phyloP scores from a whole-genome alignment of 2,888 invertebrate genomes.

The Tillus elongatus region DNA sequence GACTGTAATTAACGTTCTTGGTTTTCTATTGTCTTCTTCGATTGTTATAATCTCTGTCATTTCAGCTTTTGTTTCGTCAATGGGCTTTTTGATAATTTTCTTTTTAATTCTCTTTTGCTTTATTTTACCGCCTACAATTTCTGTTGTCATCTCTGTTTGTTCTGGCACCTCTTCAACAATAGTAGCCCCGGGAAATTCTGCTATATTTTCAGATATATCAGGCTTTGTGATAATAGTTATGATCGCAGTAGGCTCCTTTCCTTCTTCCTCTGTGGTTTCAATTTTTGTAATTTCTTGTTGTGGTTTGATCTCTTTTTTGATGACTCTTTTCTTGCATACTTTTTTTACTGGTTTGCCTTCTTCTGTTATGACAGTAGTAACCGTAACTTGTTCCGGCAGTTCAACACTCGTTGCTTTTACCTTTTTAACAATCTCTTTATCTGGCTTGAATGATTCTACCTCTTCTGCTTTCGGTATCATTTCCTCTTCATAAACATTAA shows the following conservation, averaged over 20 bases:
- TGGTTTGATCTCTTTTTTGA: slow-evolving; percentile 30
- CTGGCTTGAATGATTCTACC: not conserved
- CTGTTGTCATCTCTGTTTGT: slow-evolving; percentile 28
- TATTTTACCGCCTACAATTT: slow-evolving; percentile 21
- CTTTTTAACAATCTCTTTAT: not conserved
- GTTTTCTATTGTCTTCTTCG: slow-evolving; percentile 38
- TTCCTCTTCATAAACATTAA: slow-evolving; percentile 30
- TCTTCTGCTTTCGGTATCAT: not conserved
- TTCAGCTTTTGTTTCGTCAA: slow-evolving; percentile 21
- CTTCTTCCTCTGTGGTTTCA: slow-evolving; percentile 38
- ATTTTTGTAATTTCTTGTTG: slow-evolving; percentile 38
- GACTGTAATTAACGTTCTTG: slow-evolving; percentile 32
- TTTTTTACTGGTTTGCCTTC: not conserved
- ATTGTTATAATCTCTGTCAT: slow-evolving; percentile 33
- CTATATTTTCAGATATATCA: not conserved
- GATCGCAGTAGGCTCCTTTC: slow-evolving; percentile 36
- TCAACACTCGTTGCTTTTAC: not conserved
- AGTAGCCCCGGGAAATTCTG: not conserved
- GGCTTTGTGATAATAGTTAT: too few species aligned
- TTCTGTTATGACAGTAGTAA: not conserved
- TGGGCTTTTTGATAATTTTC: slow-evolving; percentile 31
- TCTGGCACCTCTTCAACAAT: slow-evolving; percentile 12
- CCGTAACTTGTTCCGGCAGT: slow-evolving; percentile 5
- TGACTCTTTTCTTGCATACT: not conserved
- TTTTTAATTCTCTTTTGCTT: slow-evolving; percentile 24